A percentile compares a stretch with the other conserved stretches of the same genome.
These are phyloP conservation scores for Drosophila malerkotliana DNA, from an alignment of 1,140 invertebrate genomes.

Conservation along the genomic window DNA sequence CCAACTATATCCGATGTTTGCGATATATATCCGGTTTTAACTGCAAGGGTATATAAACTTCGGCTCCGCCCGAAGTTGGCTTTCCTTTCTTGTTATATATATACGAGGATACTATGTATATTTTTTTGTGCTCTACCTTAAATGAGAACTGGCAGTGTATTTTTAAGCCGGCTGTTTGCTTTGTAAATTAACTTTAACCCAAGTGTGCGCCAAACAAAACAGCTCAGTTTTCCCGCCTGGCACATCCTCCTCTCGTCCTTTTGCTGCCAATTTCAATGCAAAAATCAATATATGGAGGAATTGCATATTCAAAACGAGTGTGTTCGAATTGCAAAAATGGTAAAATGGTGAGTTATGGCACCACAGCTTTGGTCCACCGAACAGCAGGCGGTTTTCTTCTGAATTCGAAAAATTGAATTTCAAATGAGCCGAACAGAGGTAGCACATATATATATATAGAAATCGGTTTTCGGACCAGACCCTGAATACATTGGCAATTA, in stretches of 20 bases:
- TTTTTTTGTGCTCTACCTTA: slow-evolving; percentile 42
- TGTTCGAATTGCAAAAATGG: slow-evolving; percentile 51
- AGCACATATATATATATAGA: slow-evolving; percentile 29
- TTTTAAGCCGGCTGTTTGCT: slow-evolving; percentile 74
- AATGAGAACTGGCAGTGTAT: slow-evolving; percentile 54
- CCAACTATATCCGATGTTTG: too few species aligned
- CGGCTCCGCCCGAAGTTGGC: too few species aligned
- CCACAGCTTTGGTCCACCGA: slow-evolving; percentile 10
- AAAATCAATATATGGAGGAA: slow-evolving; percentile 68
- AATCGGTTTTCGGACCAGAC: slow-evolving; percentile 18
- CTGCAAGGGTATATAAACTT: too few species aligned
- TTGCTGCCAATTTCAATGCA: slow-evolving; percentile 12
- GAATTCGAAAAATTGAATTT: slow-evolving; percentile 68
- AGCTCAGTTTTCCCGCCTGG: not conserved
- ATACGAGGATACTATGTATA: too few species aligned
- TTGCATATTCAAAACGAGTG: slow-evolving; percentile 75
- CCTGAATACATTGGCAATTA: slow-evolving; percentile 30
- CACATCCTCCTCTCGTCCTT: not conserved
- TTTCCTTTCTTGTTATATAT: too few species aligned
- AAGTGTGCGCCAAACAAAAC: slow-evolving; percentile 56
- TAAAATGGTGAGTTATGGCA: slow-evolving; percentile 55
- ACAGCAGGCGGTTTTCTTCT: slow-evolving; percentile 37
- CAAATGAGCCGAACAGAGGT: slow-evolving; percentile 33
- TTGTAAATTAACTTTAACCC: slow-evolving; percentile 79
- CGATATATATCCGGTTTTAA: too few species aligned